A percentile compares a stretch with the other conserved stretches of the same genome.
Conservation (phyloP, 2,113 vertebrate genomes). For the Sylvia atricapilla region DNA sequence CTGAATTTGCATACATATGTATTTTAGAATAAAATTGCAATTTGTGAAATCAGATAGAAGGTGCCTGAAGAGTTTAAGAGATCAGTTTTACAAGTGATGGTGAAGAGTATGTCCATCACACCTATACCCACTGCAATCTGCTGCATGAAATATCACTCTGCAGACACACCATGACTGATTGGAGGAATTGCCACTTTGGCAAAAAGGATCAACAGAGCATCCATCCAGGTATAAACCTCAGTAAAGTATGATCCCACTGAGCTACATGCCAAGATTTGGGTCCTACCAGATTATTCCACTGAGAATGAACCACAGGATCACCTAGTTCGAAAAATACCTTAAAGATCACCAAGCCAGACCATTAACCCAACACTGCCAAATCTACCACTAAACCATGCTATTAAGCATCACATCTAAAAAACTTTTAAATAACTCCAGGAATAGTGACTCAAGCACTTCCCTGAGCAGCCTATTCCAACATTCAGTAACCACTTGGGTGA, state of each 20-base stretch:
- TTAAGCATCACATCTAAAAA: background rate
- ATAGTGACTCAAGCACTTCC: background rate
- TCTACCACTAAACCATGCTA: background rate
- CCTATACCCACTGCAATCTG: background rate
- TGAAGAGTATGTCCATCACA: background rate
- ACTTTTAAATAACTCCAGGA: background rate
- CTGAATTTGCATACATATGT: background rate
- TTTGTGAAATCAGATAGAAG: background rate
- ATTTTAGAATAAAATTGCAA: background rate
- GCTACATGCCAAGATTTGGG: background rate
- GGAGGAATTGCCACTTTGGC: background rate
- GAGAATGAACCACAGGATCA: background rate
- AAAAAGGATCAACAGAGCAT: background rate
- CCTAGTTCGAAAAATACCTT: background rate
- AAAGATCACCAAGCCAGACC: background rate
- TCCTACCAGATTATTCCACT: background rate
- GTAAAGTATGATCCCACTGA: background rate
- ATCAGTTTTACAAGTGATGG: background rate
- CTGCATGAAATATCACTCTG: background rate
- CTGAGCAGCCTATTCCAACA: background rate
- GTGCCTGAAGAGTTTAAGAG: background rate
- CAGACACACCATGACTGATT: background rate
- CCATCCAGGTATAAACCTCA: background rate
- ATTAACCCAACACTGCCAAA: background rate
- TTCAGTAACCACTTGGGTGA: background rate